Base-by-base conservation (phyloP, 35 echinoderm and acorn worm genomes). In the Ophioderma brevispina region DNA sequence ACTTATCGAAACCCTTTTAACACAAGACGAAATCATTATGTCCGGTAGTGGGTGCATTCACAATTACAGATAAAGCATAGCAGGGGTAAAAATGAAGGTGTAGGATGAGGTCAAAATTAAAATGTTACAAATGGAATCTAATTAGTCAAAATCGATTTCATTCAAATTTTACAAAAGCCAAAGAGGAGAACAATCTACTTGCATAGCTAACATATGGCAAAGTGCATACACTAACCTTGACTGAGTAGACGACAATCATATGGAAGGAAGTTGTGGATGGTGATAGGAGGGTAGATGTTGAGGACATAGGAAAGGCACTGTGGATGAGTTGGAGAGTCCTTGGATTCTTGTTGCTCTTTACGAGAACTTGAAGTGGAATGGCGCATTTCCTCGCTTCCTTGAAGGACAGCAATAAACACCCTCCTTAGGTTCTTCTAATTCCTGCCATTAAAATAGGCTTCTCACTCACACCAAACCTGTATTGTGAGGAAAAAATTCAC, bases 261-360 rank as follows among this genome's bases (percentile, higher is more conserved):
- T 32, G 97, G 97, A 40, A 99, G 80, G 90, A 90, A 99, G 80
- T 99, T 99, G 88, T 99, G 97, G 4, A 99, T 90, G 0, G 94
- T 95, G 80, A 99, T 87, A 23, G 97, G 97, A 75, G 97, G 97
- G 85, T 95, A 92, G 38, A 99, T 52, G 80, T 99, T 84, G 1
- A 99, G 91, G 37, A 90, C 90, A 63, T 91, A 99, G 35, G 82
- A 85, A n/a, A 64, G 97, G 97, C 13, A 89, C 90, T n/a, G 86
- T 81, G 37, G 64, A 23, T 18, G 81, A 70, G 39, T 91, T 41
- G 18, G 82, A 40, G 0, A 64, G n/a, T 11, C 52, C 37, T 32
- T 64, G 33, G 33, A 85, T 84, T n/a, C 75, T 91, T 84, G 32
- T 56, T 37, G 32, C 85, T 82, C 77, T 86, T 91, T 35, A 81